Evolutionary conservation across 2,113 vertebrate species (phyloP), one percentile per base, ranked within the genome.

Genomic region (Macroglossus sobrinus): DNA sequence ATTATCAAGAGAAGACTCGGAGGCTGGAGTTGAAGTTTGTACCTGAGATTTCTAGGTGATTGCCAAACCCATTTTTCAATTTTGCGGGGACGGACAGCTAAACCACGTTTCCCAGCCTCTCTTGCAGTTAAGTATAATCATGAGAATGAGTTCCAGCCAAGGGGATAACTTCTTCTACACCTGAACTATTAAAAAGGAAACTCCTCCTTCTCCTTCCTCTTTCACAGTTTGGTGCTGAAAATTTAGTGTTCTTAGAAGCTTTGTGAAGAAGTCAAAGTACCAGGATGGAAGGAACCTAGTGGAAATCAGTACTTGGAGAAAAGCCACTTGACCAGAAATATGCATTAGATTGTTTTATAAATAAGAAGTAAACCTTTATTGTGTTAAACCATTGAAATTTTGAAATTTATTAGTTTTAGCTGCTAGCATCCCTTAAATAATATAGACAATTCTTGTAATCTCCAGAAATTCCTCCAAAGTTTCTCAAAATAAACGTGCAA

Each of bases 401-500:
- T 79, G 28, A 2, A 76, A 86, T 33, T 85, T 81, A 35, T 78
- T 94, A 43, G 40, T 72, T 79, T 82, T 28, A 75, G 24, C 55
- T 93, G 43, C 19, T 45, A 75, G 18, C 3, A 33, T 72, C 24
- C 53, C 13, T 64, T 84, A 92, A 59, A 38, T 84, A 82, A 40
- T 28, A 64, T 6, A 55, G 14, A 57, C 3, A 72, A 55, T 88
- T 64, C 7, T 93, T 69, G 57, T 18, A 40, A 76, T 66, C 35
- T 91, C 53, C 4, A 88, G 68, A 95, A 84, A 82, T 64, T 35
- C 14, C 24, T 85, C 13, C 45, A 92, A 53, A 40, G 14, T 13
- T 59, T 89, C 53, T 96, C 35, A 85, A 89, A 96, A 88, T 84
- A 88, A 88, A 43, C 24, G 78, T 43, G n/a, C 22, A 72, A 30